Conservation (phyloP, 2,113 vertebrate genomes). For the Trematocara nigrifrons region DNA sequence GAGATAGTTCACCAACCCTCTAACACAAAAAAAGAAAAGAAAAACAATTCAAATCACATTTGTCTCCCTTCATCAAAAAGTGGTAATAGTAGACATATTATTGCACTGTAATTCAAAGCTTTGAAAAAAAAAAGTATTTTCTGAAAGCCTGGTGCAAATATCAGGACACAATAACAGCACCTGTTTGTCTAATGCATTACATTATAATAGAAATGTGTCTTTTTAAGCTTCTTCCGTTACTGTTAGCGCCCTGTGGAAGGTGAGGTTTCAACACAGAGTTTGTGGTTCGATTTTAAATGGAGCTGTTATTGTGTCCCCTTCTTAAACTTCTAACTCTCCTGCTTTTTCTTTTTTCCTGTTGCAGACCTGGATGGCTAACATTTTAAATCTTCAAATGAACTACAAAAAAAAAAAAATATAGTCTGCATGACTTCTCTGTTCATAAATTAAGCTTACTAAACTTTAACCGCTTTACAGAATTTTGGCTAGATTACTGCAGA, state of each 20-base stretch:
- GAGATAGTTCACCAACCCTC: not conserved
- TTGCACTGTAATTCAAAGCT: constrained; percentile 1
- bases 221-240: not conserved
- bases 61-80: not conserved
- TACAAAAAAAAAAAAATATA: not conserved
- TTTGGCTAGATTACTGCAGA: not conserved
- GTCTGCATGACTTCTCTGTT: not conserved
- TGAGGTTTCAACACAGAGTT: not conserved
- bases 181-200: not conserved
- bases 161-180: constrained; percentile 26
- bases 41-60: not conserved
- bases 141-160: not conserved
- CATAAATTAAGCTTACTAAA: not conserved
- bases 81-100: not conserved
- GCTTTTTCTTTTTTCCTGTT: not conserved
- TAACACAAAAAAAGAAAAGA: not conserved
- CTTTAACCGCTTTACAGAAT: not conserved
- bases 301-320: constrained; percentile 13
- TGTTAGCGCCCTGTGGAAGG: not conserved
- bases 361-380: not conserved
- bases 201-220: not conserved
- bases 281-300: not conserved
- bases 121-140: not conserved
- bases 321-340: not conserved
- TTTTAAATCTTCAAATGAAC: not conserved